Percentiles rank a stretch among this genome's conserved stretches.
Evolutionary conservation across 1,140 invertebrate species (phyloP).

Genomic region (Pinna nobilis): DNA sequence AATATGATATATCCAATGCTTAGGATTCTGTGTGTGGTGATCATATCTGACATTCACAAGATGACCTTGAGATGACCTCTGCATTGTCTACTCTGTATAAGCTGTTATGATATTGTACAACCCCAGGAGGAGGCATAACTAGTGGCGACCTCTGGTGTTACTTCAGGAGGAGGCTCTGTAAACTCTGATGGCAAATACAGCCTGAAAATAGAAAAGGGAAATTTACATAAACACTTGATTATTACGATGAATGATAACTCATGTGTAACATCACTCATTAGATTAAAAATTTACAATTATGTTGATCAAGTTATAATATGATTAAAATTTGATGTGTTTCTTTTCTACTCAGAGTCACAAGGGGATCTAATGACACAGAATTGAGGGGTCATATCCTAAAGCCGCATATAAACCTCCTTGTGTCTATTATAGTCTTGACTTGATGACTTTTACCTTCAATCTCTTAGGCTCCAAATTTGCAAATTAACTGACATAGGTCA

Average conservation of each 20-base stretch:
- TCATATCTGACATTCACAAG: too few species aligned
- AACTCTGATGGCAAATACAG: constrained; percentile 49
- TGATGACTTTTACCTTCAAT: too few species aligned
- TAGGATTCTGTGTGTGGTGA: too few species aligned
- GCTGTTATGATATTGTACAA: constrained; percentile 51
- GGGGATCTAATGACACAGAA: not conserved
- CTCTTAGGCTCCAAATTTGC: too few species aligned
- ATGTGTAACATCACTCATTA: not conserved
- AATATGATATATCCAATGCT: too few species aligned
- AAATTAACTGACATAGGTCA: too few species aligned
- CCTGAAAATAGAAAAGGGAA: constrained; percentile 38
- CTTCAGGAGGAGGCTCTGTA: constrained; percentile 49
- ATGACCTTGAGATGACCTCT: too few species aligned
- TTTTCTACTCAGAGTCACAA: not conserved
- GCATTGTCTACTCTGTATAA: too few species aligned
- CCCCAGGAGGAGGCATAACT: constrained; percentile 46
- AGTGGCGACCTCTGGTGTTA: constrained; percentile 38
- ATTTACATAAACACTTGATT: too few species aligned
- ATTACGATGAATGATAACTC: too few species aligned
- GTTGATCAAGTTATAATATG: not conserved
- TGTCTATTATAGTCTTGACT: too few species aligned
- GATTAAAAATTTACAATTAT: not conserved
- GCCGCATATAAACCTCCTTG: too few species aligned
- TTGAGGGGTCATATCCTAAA: not conserved
- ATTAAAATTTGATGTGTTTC: not conserved